Evolutionary conservation across 1,140 invertebrate species (phyloP).

Genomic region (Drosophila albomicans): DNA sequence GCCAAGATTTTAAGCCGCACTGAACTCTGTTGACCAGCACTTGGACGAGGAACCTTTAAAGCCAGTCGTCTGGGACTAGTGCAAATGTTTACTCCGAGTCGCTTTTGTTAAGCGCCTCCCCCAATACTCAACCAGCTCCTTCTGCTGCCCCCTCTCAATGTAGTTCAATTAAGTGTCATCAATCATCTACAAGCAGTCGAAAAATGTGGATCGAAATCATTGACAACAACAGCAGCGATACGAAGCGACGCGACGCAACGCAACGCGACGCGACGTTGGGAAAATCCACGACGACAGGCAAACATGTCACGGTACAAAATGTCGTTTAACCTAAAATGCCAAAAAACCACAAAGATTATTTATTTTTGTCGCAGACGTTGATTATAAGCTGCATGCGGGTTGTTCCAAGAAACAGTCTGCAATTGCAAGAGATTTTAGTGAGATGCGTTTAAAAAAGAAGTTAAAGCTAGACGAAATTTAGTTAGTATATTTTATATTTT

Average conservation of each 20-base stretch:
- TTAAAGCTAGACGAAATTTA: neutral
- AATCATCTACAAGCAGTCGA: constrained; percentile 61
- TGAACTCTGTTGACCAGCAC: constrained; percentile 24
- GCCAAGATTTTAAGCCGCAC: constrained; percentile 55
- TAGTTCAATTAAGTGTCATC: constrained; percentile 79
- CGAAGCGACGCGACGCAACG: neutral
- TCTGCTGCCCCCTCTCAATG: constrained; percentile 18
- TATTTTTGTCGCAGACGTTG: constrained; percentile 41
- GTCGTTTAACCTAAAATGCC: constrained; percentile 74
- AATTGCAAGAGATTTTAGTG: too few species aligned
- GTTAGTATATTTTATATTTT: too few species aligned
- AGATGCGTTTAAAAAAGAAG: neutral
- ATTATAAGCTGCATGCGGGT: constrained; percentile 9
- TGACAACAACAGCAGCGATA: constrained; percentile 45
- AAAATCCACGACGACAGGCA: constrained; percentile 42
- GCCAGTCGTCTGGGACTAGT: constrained; percentile 50
- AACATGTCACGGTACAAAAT: constrained; percentile 82
- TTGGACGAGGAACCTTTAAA: constrained; percentile 48
- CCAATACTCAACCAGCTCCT: neutral
- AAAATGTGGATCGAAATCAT: constrained; percentile 65
- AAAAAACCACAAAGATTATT: constrained; percentile 63
- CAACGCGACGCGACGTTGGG: neutral
- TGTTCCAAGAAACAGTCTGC: constrained; percentile 6
- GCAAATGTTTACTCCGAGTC: constrained; percentile 57
- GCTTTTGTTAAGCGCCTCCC: constrained; percentile 13